Evolutionary conservation across 2,113 vertebrate genomes (phyloP), one percentile per base, ranked within the genome.

Genomic region (Tragelaphus imberbis): DNA sequence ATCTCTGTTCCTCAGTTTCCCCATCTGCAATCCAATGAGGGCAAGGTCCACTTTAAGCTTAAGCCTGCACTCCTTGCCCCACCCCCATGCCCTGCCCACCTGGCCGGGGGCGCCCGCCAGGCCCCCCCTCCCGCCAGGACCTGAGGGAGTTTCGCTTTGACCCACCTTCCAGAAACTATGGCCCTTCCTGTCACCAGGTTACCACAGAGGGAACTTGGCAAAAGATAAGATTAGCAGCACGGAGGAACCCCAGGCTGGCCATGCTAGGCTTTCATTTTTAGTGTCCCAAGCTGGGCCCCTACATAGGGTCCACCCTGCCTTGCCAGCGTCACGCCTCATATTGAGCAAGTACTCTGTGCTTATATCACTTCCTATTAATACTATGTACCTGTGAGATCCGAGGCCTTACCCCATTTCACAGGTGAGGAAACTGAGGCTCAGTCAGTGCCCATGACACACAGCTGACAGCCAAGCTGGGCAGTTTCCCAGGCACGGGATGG

Each of bases 61-160:
- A 8, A 56, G 55, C 3, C 21, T 27, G 11, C 30, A 8, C 19
- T 30, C 84, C 13, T 23, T 0, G 7, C 53, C 49, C 71, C 8
- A 5, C 10, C 3, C 79, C 47, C 13, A 4, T 0, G 0, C 27
- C 7, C 30, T 9, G 14, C 79, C 84, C 12, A 11, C 59, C 16
- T 53, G 51, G 14, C 10, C 25, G 2, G 40, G 71, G 44, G 19
- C 47, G 51, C 49, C 27, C 2, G 0, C 5, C 23, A n/a, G 47
- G 56, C 40, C 19, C 77, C n/a, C 28, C 21, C 44, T 23, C 40
- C 53, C 23, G 0, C 27, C n/a, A 51, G 56, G 56, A 68, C 61
- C 25, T 5, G 33, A 58, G n/a, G 49, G 17, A n/a, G 87, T 97
- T 98, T 97, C 88, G 7, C 21, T 97, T 88, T 93, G 80, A 97